Base-by-base conservation (phyloP, 2,797 vertebrate genomes). In the Furcifer pardalis region DNA sequence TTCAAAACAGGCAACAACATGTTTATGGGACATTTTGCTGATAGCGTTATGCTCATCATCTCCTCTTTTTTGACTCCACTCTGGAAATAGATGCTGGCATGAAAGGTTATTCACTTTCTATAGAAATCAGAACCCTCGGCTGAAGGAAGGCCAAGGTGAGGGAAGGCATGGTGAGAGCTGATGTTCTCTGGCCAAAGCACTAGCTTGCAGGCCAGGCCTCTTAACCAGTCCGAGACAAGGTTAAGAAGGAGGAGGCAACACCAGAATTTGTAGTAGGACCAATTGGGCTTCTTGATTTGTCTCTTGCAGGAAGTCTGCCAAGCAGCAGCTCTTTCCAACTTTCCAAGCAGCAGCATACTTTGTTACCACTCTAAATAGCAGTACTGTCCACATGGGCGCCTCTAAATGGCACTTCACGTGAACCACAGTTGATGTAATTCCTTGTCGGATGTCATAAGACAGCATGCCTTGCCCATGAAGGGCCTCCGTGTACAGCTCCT, bases 321-420 rank as follows among this genome's bases (percentile, higher is more conserved):
- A 13, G 35, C 68, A 92, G 32, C 85, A 87, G 42, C 30, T 66
- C n/a, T 12, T 42, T 63, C 73, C 72, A 49, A 68, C 46, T 72
- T n/a, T n/a, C n/a, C n/a, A n/a, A n/a, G 79, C 30, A 66, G 68
- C 13, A 79, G 69, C 83, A 66, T 74, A 65, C 79, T 72, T 89
- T 81, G 37, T 80, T 77, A 72, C 1, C 25, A 66, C 85, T 92
- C 86, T 91, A 91, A 94, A 93, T 92, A 93, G 90, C 75, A 89
- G 74, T 59, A 59, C 74, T 62, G 17, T 27, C 1, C 71, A 21
- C 84, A 77, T 89, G 86, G 83, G 80, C 89, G 87, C 7, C 89
- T 86, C 35, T 93, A 91, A 83, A 92, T 87, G 91, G 87, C 1
- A 0, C 82, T 89, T 86, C 6, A 65, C 87, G 40, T 46, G 77